Evolutionary conservation across 2,797 vertebrate genomes (phyloP).

Genomic region (Melanitta fusca): DNA sequence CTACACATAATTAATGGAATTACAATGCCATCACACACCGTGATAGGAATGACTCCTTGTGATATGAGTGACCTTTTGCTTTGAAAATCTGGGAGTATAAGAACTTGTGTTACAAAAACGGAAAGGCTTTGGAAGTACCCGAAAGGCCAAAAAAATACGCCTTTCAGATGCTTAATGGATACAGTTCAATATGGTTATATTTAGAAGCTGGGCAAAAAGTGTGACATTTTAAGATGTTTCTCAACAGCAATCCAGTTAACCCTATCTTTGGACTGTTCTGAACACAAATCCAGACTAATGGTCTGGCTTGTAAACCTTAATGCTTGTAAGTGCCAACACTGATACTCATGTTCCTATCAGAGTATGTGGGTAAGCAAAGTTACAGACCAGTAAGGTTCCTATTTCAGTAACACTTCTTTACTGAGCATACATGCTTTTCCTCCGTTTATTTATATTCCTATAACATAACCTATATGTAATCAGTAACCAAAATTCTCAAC

Average conservation of each 20-base stretch:
- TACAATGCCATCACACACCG: background rate
- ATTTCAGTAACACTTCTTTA: background rate
- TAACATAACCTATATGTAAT: background rate
- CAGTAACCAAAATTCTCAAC: background rate
- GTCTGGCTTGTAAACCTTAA: background rate
- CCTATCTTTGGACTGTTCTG: background rate
- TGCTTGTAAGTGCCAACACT: background rate
- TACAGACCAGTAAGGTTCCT: background rate
- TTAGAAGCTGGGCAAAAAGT: background rate
- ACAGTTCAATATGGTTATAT: background rate
- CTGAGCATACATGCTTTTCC: background rate
- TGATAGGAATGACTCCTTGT: background rate
- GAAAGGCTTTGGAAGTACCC: background rate
- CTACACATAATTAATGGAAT: background rate
- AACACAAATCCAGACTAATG: background rate
- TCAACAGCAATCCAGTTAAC: background rate
- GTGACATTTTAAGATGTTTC: background rate
- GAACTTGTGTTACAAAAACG: background rate
- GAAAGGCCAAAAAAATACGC: background rate
- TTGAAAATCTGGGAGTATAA: background rate
- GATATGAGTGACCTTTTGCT: background rate
- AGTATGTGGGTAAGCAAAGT: background rate
- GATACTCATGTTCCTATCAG: background rate
- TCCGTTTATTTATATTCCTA: background rate
- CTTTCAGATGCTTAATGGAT: background rate